Conservation (phyloP, 2,113 vertebrate species). For the Clinocottus analis region DNA sequence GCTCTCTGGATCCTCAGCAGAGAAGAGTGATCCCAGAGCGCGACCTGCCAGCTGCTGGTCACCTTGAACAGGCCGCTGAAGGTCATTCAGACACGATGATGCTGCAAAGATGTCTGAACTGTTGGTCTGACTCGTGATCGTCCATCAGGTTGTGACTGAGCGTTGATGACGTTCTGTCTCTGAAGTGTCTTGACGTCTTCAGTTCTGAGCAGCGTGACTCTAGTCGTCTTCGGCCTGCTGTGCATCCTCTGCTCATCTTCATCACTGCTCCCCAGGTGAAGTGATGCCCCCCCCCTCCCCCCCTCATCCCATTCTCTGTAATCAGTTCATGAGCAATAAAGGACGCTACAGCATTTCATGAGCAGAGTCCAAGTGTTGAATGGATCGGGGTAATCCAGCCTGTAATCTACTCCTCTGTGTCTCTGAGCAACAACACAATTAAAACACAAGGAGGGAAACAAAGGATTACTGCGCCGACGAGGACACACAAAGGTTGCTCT, state of each 20-base stretch:
- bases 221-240: neutral
- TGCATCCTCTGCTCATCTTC: neutral
- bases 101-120: constrained; percentile 9
- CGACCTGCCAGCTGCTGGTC: constrained; percentile 44
- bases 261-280: constrained; percentile 31
- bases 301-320: constrained; percentile 22
- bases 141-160: neutral
- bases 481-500: constrained; percentile 36
- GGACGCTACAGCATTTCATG: constrained; percentile 63
- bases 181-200: neutral
- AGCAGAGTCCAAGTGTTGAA: constrained; percentile 65
- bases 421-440: constrained; percentile 78
- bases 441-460: constrained; percentile 52
- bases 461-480: constrained; percentile 61
- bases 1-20: constrained; percentile 71
- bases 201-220: no score
- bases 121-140: neutral
- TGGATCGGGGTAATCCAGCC: constrained; percentile 67
- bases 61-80: constrained; percentile 53
- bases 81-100: no score
- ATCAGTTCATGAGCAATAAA: constrained; percentile 56
- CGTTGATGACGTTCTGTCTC: neutral
- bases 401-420: constrained; percentile 69
- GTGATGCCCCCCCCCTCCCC: constrained; percentile 20
- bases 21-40: constrained; percentile 53